Base-by-base conservation (phyloP, 2,888 invertebrate genomes). In the Mythimna lalbum region DNA sequence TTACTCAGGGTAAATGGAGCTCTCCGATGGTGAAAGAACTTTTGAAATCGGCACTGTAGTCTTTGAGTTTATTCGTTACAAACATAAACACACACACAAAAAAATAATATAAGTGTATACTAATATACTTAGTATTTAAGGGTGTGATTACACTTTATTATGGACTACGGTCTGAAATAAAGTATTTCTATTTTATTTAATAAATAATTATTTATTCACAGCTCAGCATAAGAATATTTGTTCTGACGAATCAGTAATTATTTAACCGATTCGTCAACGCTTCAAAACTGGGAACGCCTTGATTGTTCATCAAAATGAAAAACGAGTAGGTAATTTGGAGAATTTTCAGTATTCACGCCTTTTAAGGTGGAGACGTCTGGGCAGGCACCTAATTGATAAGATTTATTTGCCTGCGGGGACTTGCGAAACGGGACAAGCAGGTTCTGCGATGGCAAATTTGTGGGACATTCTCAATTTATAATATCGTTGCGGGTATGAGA, bases 371-470 rank as follows among this genome's bases (percentile, higher is more conserved):
- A 50, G 27, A 6, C 52, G 56, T 59, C 50, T 56, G 57, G 52
- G 31, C 50, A 59, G 17, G 39, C 56, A 63, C 47, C 0, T 75
- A 73, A 50, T 79, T 69, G 52, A 76, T 69, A 64, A 69, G 64
- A 76, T 81, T 69, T 64, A 76, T 81, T 57, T 14, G 19, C 36
- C 5, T 36, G 27, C 31, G 21, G 61, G 47, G 56, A 49, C 33
- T 49, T 23, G 63, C 33, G 49, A 57, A 78, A 82, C 73, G 62
- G 73, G 67, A 68, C 31, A 63, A 78, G 64, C 82, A 79, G 68
- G 82, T 82, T 79, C 68, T 62, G 53, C 10, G 17, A 36, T 47
- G 76, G 49, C 21, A 56, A 57, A 59, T 53, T 67, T 66, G 78
- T 49, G 56, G 64, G 66, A 66, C 65, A 68, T 82, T 36, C 47